Conservation (phyloP, 35 echinoderm and acorn worm genomes). For the Antedon bifida region DNA sequence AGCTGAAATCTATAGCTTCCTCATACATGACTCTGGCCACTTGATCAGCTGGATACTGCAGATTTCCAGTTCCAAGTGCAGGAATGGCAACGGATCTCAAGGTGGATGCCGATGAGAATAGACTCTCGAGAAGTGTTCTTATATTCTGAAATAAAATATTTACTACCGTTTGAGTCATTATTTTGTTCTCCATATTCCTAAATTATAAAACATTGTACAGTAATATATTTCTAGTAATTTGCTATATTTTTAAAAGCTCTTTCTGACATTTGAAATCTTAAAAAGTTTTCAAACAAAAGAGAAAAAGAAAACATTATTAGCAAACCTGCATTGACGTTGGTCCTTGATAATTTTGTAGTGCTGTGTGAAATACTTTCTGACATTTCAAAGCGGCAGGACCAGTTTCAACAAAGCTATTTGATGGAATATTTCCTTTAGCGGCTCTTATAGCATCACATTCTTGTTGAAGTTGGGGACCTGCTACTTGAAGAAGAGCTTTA, state of each 20-base stretch:
- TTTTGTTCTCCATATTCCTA: too few species aligned
- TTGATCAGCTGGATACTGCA: too few species aligned
- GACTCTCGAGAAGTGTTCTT: background rate
- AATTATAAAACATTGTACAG: too few species aligned
- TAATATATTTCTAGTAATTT: too few species aligned
- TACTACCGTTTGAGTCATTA: too few species aligned
- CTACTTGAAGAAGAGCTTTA: too few species aligned
- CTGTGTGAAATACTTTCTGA: background rate
- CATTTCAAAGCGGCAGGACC: background rate
- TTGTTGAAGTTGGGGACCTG: background rate
- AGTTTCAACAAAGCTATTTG: background rate
- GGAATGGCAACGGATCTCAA: constrained; percentile 29
- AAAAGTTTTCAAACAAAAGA: too few species aligned
- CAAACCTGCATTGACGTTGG: background rate
- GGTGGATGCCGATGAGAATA: background rate
- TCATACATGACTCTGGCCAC: too few species aligned
- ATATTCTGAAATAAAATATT: background rate
- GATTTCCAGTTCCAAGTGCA: too few species aligned
- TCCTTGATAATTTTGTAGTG: background rate
- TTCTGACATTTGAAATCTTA: too few species aligned
- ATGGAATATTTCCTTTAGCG: background rate
- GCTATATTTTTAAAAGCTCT: too few species aligned
- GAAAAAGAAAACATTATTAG: too few species aligned
- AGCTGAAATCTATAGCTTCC: constrained; percentile 22
- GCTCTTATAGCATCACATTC: background rate